Conservation (phyloP, 92 coral and sea anemone genomes). For the Epizoanthus rinbou region DNA sequence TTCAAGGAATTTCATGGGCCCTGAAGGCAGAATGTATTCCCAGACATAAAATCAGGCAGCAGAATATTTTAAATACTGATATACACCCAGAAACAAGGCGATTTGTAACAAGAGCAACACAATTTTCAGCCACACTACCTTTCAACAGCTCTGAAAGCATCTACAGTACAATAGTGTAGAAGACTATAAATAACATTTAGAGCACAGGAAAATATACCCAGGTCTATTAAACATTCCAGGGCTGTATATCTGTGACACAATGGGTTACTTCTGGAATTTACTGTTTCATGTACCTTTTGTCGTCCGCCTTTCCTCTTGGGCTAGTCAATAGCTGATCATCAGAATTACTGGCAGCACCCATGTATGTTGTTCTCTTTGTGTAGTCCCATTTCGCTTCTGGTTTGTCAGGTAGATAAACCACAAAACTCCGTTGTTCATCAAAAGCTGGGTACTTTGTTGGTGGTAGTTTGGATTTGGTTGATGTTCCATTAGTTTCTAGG, state of each 20-base stretch:
- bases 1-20: no score
- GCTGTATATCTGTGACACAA: not conserved
- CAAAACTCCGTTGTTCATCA: constrained; percentile 80
- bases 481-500: no score
- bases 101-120: no score
- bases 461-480: not conserved
- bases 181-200: no score
- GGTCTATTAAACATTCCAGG: not conserved
- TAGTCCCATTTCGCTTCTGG: constrained; percentile 43
- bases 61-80: no score
- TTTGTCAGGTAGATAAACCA: constrained; percentile 65
- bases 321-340: constrained; percentile 41
- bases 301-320: constrained; percentile 8
- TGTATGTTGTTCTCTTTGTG: constrained; percentile 54
- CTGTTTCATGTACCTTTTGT: constrained; percentile 19
- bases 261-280: no score
- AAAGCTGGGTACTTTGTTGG: constrained; percentile 47
- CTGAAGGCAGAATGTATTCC: no score
- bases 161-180: no score
- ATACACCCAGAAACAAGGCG: no score
- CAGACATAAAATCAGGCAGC: no score
- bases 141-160: no score
- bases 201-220: not conserved
- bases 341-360: constrained; percentile 40
- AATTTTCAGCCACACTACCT: no score